Evolutionary conservation across 1,140 invertebrate species (phyloP).

Genomic region (Littorina saxatilis): DNA sequence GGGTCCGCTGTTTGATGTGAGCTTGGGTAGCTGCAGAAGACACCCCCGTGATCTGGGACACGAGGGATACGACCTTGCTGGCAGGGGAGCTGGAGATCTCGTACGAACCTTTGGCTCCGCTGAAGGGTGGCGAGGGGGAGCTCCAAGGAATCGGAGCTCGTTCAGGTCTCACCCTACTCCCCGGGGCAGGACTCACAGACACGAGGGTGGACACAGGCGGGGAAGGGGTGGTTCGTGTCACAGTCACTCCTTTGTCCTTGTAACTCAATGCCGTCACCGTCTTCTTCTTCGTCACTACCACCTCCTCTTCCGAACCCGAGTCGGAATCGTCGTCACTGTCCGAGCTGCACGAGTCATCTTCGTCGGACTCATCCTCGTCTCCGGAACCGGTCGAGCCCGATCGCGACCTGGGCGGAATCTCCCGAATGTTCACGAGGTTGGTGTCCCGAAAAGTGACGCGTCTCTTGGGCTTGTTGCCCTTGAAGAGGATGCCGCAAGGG

Average conservation of each 20-base stretch:
- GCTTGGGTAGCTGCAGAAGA: background rate
- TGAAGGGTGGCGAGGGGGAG: background rate
- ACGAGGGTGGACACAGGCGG: background rate
- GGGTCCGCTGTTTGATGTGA: background rate
- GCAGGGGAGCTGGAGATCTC: background rate
- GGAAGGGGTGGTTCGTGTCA: background rate
- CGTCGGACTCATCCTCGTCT: background rate
- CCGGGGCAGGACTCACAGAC: background rate
- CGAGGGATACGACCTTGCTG: background rate
- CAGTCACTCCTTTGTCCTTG: background rate
- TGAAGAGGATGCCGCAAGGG: conserved; percentile 21
- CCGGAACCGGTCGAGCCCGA: background rate
- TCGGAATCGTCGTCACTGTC: conserved; percentile 14
- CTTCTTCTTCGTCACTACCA: no score
- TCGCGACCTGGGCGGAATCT: conserved; percentile 29
- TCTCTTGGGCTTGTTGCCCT: conserved; percentile 22
- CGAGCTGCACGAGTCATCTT: background rate
- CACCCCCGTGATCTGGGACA: conserved; percentile 29
- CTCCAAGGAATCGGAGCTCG: conserved; percentile 26
- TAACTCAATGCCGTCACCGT: background rate
- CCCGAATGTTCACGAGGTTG: conserved; percentile 22
- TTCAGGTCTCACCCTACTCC: background rate
- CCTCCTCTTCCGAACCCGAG: background rate
- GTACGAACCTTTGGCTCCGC: conserved; percentile 14
- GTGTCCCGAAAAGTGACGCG: conserved; percentile 26